phyloP scores from a whole-genome alignment of 1,140 invertebrate genomes.

The Chymomyza costata region DNA sequence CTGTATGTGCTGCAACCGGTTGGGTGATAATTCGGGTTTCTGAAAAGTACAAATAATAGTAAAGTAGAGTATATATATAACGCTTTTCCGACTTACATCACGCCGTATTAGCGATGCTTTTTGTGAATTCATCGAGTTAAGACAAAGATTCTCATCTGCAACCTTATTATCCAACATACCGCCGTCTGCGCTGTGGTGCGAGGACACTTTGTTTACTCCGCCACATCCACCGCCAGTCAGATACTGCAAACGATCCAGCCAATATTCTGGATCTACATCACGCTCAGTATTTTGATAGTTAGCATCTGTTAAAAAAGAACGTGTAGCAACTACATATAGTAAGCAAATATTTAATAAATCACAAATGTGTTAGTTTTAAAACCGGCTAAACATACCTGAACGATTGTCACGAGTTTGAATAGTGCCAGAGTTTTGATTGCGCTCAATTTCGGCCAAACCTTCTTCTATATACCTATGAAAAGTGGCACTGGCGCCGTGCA shows the following conservation, averaged over 20 bases:
- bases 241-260: conserved; percentile 68
- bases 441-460: conserved; percentile 86
- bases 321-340: conserved; percentile 55
- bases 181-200: conserved; percentile 41
- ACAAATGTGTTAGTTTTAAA: conserved; percentile 5
- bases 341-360: conserved; percentile 10
- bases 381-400: conserved; percentile 34
- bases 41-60: conserved; percentile 26
- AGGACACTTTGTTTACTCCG: conserved; percentile 37
- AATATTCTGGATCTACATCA: conserved; percentile 60
- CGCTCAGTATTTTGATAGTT: conserved; percentile 50
- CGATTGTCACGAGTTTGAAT: conserved; percentile 48
- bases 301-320: conserved; percentile 68
- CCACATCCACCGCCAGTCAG: conserved; percentile 35
- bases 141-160: conserved; percentile 69
- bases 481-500: conserved; percentile 91
- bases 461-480: conserved; percentile 95
- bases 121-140: conserved; percentile 66
- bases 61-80: no score
- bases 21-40: conserved; percentile 70
- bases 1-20: conserved; percentile 69
- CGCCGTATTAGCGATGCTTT: conserved; percentile 62
- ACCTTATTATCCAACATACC: conserved; percentile 69
- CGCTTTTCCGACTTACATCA: conserved; percentile 55
- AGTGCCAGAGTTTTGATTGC: conserved; percentile 38